Evolutionary conservation across 1,140 invertebrate genomes (phyloP).

Genomic region (Ooceraea biroi): DNA sequence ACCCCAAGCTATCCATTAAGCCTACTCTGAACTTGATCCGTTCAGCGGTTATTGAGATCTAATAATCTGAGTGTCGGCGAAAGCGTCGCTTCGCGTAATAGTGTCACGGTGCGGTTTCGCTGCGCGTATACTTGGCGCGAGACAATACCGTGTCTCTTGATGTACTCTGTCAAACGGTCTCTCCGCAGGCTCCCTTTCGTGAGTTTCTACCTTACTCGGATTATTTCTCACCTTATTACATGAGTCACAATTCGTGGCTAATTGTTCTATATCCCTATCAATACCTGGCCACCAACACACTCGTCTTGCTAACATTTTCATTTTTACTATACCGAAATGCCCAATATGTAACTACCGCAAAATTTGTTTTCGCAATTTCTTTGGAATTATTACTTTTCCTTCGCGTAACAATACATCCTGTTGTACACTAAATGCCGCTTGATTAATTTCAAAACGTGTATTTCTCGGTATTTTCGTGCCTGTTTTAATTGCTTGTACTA

Average conservation of each 20-base stretch:
- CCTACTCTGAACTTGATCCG: too few species aligned
- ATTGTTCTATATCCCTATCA: conserved; percentile 75
- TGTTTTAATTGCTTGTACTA: neutral
- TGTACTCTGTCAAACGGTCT: conserved; percentile 77
- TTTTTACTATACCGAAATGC: conserved; percentile 83
- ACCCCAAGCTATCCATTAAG: too few species aligned
- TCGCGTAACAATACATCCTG: conserved; percentile 65
- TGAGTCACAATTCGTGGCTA: conserved; percentile 16
- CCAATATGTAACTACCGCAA: conserved; percentile 72
- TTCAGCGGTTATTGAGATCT: too few species aligned
- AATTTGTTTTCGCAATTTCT: conserved; percentile 1
- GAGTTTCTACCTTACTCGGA: conserved; percentile 54
- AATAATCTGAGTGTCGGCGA: too few species aligned
- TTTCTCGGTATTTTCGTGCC: neutral
- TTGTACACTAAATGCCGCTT: neutral
- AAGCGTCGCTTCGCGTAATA: too few species aligned
- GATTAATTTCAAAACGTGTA: neutral
- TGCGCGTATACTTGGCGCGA: too few species aligned
- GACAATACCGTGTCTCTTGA: conserved; percentile 77
- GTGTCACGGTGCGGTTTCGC: too few species aligned
- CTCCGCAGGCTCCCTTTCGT: neutral
- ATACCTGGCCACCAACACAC: conserved; percentile 84
- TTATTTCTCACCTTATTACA: conserved; percentile 62
- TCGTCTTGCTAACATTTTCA: conserved; percentile 83
- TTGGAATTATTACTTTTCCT: conserved; percentile 37